These are phyloP conservation scores for Oeneis ivallda DNA, from an alignment of 2,888 invertebrate species.

Conservation along the genomic window DNA sequence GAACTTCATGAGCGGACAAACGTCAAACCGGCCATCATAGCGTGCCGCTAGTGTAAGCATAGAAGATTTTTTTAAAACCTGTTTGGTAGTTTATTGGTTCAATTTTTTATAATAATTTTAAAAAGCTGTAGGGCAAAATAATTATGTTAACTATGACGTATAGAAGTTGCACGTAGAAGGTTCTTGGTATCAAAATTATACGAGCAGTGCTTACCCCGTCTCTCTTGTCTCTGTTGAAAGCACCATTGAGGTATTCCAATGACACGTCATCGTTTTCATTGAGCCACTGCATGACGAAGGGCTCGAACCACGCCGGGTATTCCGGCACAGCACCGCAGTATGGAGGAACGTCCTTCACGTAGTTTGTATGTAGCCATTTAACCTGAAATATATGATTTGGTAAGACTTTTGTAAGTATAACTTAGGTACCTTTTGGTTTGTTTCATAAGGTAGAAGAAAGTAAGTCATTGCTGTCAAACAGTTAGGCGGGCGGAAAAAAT, in stretches of 20 bases:
- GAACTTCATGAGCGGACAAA: too few species aligned
- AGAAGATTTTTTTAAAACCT: too few species aligned
- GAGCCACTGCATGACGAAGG: conserved; percentile 99
- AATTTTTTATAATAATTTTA: not conserved
- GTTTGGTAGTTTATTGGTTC: too few species aligned
- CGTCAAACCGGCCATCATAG: too few species aligned
- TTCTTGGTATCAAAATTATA: too few species aligned
- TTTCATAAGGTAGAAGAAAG: too few species aligned
- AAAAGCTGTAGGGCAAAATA: too few species aligned
- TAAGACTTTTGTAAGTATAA: not conserved
- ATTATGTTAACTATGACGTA: too few species aligned
- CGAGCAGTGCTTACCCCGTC: conserved; percentile 87
- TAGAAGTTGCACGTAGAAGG: too few species aligned
- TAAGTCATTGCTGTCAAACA: too few species aligned
- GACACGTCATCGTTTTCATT: conserved; percentile 99
- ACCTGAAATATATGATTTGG: conserved; percentile 74
- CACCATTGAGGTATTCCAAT: conserved; percentile 98
- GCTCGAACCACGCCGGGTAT: conserved; percentile 99
- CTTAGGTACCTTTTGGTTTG: not conserved
- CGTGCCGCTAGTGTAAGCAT: too few species aligned
- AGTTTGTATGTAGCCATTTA: conserved; percentile 99
- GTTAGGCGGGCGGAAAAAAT: too few species aligned
- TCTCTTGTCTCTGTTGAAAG: conserved; percentile 98
- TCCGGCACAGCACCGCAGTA: conserved; percentile 98
- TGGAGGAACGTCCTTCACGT: conserved; percentile 98